Base-by-base conservation (phyloP, 2,113 vertebrate species). In the Hypanus sabinus region DNA sequence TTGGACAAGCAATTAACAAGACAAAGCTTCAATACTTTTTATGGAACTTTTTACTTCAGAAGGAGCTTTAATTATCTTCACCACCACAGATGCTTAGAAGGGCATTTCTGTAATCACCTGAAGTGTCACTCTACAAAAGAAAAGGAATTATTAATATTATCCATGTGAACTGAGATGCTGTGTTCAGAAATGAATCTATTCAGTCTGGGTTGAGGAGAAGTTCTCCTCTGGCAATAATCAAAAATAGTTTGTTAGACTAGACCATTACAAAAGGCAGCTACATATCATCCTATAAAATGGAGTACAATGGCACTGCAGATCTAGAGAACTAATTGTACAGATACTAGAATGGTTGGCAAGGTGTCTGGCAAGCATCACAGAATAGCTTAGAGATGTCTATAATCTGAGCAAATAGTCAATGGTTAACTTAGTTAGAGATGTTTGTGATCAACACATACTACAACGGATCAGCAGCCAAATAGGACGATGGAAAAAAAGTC, bases 61-160 rank as follows among this genome's bases (percentile, higher is more conserved):
- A 11, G 79, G 65, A 22, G 57, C 60, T 14, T 97, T 96, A 99
- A 0, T 97, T 97, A 65, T 99, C 98, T 22, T 98, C 97, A 0
- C 98, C 98, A 0, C 98, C 98, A 1, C 98, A 99, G 95, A 99
- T 97, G 95, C 98, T 97, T 94, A 98, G 96, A 65, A 99, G 96
- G 0, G 98, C 97, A 95, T 98, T 99, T 96, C 98, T 97, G 95
- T 98, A 99, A 96, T 99, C 98, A 70, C 98, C 99, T 1, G 95
- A 96, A 0, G 98, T 98, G 95, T 99, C 98, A 60, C 97, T 97
- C 99, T 99, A 96, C 65, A 96, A 96, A 94, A 80, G 83, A 91
- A 95, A 96, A 95, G 24, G 93, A 0, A 0, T 95, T 96, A 94
- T 96, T 95, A 96, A 87, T 91, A 11, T 94, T 94, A 94, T 95